Conservation (phyloP, 1,140 invertebrate genomes). For the Dufourea novaeangliae region DNA sequence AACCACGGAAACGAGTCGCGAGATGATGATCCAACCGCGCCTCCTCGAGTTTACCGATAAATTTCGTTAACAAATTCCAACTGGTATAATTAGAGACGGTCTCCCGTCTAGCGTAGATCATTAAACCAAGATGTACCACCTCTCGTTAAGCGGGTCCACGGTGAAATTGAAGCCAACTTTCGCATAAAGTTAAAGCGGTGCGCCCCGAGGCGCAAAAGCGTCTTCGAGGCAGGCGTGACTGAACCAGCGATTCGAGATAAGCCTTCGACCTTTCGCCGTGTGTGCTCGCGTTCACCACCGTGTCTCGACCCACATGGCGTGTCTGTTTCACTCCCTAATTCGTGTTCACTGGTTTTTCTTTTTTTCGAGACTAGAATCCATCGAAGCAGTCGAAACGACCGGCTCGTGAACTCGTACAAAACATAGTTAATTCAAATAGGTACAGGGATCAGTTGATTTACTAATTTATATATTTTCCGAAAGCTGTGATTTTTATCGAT, state of each 20-base stretch:
- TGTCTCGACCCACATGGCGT: neutral
- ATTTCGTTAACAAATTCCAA: conserved; percentile 48
- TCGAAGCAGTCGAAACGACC: neutral
- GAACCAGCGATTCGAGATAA: conserved; percentile 40
- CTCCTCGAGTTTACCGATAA: conserved; percentile 8
- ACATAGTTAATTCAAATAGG: no score
- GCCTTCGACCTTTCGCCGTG: conserved; percentile 16
- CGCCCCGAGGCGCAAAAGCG: conserved; percentile 33
- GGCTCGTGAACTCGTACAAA: no score
- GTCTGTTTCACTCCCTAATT: neutral
- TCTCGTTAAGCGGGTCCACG: conserved; percentile 50
- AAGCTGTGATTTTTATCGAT: no score
- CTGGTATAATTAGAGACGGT: conserved; percentile 18
- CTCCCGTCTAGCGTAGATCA: conserved; percentile 33
- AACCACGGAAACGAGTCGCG: neutral
- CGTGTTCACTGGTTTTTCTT: neutral
- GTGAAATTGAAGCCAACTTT: conserved; percentile 50
- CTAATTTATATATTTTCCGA: no score
- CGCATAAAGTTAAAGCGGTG: conserved; percentile 41
- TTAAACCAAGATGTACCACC: conserved; percentile 52
- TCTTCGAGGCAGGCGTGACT: conserved; percentile 42
- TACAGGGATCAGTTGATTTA: no score
- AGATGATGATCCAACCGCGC: neutral
- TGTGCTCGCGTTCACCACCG: conserved; percentile 1
- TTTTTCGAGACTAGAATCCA: neutral